Conservation (phyloP, 2,888 invertebrate genomes). For the Leptopterna dolabrata region DNA sequence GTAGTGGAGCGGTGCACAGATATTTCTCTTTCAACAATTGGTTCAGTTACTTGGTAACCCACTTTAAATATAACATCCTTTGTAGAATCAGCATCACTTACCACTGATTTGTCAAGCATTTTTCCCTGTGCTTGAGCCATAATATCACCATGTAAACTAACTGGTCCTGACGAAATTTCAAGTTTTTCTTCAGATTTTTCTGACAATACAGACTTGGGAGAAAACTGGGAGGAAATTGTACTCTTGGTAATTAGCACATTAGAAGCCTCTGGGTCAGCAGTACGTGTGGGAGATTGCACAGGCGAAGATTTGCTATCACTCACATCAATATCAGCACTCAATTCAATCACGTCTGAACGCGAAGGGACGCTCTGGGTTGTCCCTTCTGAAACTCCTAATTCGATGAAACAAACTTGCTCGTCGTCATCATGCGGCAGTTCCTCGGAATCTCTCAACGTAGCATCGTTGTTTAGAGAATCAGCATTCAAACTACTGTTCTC, state of each 20-base stretch:
- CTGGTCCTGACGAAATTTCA: not conserved
- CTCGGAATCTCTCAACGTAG: slow-evolving; percentile 49
- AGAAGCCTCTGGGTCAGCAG: not conserved
- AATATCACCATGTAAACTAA: not conserved
- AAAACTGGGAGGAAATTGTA: not conserved
- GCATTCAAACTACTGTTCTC: slow-evolving; percentile 38
- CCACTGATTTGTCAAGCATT: slow-evolving; percentile 61
- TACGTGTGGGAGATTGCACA: not conserved
- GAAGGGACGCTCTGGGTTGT: not conserved
- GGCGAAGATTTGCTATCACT: not conserved
- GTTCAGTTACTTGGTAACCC: slow-evolving; percentile 47
- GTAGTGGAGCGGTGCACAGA: not conserved
- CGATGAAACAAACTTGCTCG: slow-evolving; percentile 36
- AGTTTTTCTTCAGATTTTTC: not conserved
- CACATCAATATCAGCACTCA: slow-evolving; percentile 43
- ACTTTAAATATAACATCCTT: slow-evolving; percentile 31
- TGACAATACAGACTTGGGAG: slow-evolving; percentile 61
- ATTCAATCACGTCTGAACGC: slow-evolving; percentile 27
- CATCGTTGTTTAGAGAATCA: slow-evolving; percentile 42
- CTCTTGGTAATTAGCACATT: not conserved
- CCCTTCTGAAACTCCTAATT: slow-evolving; percentile 37
- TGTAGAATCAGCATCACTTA: slow-evolving; percentile 38
- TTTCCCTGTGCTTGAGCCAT: slow-evolving; percentile 64
- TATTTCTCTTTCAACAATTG: not conserved
- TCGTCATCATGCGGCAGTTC: slow-evolving; percentile 51